A percentile compares a stretch with the other conserved stretches of the same genome.
phyloP scores from a whole-genome alignment of 2,113 vertebrate species.

The Capreolus pygargus region DNA sequence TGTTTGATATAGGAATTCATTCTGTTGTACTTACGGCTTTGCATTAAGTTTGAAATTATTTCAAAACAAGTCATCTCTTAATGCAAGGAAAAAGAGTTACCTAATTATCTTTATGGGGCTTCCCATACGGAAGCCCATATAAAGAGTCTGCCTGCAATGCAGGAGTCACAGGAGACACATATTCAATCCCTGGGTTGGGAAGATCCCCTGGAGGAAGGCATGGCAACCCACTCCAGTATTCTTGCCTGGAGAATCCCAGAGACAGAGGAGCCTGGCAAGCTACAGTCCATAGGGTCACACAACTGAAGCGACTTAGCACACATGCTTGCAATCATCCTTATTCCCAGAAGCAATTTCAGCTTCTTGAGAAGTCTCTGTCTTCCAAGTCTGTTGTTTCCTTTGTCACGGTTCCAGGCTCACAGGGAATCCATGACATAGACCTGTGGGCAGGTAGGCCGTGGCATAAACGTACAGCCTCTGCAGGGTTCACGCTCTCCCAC shows the following conservation, averaged over 20 bases:
- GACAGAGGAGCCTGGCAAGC: background rate
- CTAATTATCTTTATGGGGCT: background rate
- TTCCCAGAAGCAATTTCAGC: background rate
- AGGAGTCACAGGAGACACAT: background rate
- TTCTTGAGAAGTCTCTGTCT: background rate
- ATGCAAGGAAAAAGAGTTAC: background rate
- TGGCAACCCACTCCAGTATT: background rate
- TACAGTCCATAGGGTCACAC: background rate
- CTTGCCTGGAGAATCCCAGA: background rate
- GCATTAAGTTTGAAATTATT: background rate
- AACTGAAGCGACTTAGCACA: background rate
- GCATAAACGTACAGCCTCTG: accelerated
- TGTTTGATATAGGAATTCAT: background rate
- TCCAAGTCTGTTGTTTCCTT: background rate
- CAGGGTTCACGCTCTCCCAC: background rate
- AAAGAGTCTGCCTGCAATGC: background rate
- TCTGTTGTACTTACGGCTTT: background rate
- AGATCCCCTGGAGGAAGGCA: background rate
- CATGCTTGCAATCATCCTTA: background rate
- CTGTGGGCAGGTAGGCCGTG: background rate
- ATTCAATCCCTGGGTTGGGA: background rate
- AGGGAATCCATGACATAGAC: background rate
- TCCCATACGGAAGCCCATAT: background rate
- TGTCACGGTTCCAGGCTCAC: background rate
- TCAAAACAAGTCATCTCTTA: constrained; percentile 21